Percentiles rank a stretch among this genome's conserved stretches.
Conservation (phyloP, 2,113 vertebrate genomes). For the Manacus vitellinus region DNA sequence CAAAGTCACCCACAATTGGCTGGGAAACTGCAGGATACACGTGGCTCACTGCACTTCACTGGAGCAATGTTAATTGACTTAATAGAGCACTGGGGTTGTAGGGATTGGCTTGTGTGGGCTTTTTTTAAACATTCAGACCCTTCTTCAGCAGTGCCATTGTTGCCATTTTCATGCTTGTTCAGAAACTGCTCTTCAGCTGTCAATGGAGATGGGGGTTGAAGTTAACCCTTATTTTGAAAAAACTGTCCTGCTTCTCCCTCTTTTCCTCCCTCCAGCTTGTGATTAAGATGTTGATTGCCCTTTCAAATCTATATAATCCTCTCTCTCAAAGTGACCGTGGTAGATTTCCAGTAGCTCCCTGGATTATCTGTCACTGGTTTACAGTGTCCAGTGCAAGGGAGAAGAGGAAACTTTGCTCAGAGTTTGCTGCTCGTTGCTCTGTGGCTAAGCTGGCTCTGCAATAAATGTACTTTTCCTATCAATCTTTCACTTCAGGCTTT, state of each 20-base stretch:
- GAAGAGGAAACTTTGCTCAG: not conserved
- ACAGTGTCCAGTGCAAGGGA: not conserved
- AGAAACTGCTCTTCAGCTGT: not conserved
- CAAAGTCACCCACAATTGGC: not conserved
- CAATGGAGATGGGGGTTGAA: not conserved
- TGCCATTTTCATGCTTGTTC: not conserved
- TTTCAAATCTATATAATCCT: constrained; percentile 4
- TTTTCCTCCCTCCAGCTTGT: not conserved
- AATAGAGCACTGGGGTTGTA: not conserved
- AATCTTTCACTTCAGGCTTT: not conserved
- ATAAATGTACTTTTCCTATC: not conserved
- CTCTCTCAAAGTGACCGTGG: not conserved
- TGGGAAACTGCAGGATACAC: not conserved
- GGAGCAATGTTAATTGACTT: constrained; percentile 21
- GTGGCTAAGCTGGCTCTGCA: not conserved
- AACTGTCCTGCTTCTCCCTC: not conserved
- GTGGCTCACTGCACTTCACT: not conserved
- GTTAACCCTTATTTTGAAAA: not conserved
- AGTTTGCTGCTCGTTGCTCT: not conserved
- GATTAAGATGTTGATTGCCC: not conserved
- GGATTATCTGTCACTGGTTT: not conserved
- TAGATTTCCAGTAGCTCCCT: not conserved
- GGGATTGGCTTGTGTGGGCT: not conserved
- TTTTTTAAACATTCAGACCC: not conserved
- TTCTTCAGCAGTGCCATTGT: not conserved